phyloP scores from a whole-genome alignment of 92 coral and sea anemone species.

The Virgularia gustaviana region DNA sequence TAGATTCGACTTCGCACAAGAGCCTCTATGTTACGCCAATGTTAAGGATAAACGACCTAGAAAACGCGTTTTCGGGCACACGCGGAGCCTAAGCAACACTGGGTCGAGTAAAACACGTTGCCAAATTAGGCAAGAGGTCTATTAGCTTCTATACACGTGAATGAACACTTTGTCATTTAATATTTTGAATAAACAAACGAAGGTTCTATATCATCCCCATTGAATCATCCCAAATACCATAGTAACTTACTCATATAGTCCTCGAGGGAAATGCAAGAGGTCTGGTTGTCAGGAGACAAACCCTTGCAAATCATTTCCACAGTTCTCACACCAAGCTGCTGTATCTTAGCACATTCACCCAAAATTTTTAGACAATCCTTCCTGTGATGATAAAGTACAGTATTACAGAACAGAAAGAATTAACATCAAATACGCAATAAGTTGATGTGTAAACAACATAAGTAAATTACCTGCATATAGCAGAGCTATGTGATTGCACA shows the following conservation, averaged over 20 bases:
- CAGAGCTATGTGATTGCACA: constrained; percentile 77
- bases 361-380: constrained; percentile 81
- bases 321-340: constrained; percentile 36
- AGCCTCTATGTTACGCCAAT: too few relatives aligned
- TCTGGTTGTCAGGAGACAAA: constrained; percentile 73
- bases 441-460: not conserved
- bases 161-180: too few relatives aligned
- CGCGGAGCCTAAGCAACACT: too few relatives aligned
- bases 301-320: constrained; percentile 65
- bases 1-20: too few relatives aligned
- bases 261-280: constrained; percentile 77
- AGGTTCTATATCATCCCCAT: too few relatives aligned
- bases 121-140: too few relatives aligned
- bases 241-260: constrained; percentile 72
- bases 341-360: constrained; percentile 68
- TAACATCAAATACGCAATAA: not conserved
- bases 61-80: too few relatives aligned
- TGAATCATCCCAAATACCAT: too few relatives aligned
- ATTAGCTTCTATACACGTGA: too few relatives aligned
- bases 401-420: not conserved
- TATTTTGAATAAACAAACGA: too few relatives aligned
- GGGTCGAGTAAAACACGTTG: too few relatives aligned
- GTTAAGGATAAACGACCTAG: too few relatives aligned
- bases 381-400: constrained; percentile 36
- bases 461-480: constrained; percentile 96